A percentile compares a stretch with the other conserved stretches of the same genome.
These are phyloP conservation scores for Brenthis daphne DNA, from an alignment of 2,888 invertebrate species.

Conservation along the genomic window DNA sequence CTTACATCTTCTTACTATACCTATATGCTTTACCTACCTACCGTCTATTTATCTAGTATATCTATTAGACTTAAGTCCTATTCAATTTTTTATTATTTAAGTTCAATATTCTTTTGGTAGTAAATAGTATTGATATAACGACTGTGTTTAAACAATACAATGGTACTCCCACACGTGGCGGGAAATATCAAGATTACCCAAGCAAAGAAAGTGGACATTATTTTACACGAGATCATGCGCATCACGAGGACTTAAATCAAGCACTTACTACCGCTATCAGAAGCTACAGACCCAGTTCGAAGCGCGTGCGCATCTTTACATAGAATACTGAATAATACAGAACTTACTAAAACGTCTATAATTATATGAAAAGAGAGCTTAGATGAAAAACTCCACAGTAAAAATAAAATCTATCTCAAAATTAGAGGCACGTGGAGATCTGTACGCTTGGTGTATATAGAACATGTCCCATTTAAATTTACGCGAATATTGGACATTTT, in stretches of 20 bases:
- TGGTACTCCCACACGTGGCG: not conserved
- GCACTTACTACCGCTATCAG: slow-evolving; percentile 17
- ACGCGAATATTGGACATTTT: no score
- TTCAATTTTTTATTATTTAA: no score
- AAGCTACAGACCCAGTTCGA: slow-evolving; percentile 17
- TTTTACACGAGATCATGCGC: slow-evolving; percentile 12
- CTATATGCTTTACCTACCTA: no score
- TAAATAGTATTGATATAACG: not conserved
- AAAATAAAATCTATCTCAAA: no score
- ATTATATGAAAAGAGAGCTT: not conserved
- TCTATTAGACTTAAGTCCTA: no score
- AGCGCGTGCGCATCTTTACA: slow-evolving; percentile 25
- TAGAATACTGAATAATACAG: slow-evolving; percentile 20
- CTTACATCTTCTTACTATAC: not conserved
- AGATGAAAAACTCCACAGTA: not conserved
- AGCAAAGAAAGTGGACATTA: slow-evolving; percentile 8
- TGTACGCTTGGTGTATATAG: no score
- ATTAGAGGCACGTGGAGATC: no score
- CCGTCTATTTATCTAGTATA: no score
- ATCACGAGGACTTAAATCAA: slow-evolving; percentile 20
- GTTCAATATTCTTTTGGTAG: not conserved
- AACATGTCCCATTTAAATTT: no score
- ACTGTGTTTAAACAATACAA: slow-evolving; percentile 4
- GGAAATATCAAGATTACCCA: slow-evolving; percentile 14
- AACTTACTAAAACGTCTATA: not conserved